A percentile compares a stretch with the other conserved stretches of the same genome.
These are phyloP conservation scores for Erinaceus europaeus DNA, from an alignment of 2,113 vertebrate genomes.

Conservation along the genomic window DNA sequence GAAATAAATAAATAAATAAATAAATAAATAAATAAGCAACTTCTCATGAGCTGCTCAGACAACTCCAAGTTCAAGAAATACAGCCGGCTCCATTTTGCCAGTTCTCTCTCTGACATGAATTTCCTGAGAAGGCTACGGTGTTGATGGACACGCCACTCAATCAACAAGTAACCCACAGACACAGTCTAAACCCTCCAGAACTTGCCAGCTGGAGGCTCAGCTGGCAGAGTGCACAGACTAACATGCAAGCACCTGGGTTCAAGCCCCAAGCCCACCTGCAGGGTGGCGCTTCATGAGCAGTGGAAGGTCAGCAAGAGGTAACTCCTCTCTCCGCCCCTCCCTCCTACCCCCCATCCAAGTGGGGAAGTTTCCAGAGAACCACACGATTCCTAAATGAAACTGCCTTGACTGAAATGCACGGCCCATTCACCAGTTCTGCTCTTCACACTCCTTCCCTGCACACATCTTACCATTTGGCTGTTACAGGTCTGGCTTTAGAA, in stretches of 20 bases:
- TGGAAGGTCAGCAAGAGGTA: not conserved
- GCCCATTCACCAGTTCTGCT: not conserved
- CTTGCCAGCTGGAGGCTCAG: no score
- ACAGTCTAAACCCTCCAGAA: no score
- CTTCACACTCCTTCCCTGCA: not conserved
- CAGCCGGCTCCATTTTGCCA: slow-evolving; percentile 26
- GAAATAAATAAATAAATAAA: not conserved
- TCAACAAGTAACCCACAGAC: not conserved
- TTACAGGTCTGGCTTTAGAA: not conserved
- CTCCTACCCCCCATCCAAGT: no score
- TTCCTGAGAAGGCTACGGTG: slow-evolving; percentile 19
- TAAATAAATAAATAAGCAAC: slow-evolving; percentile 68
- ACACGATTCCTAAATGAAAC: slow-evolving; percentile 19
- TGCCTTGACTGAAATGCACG: not conserved
- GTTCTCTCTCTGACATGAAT: not conserved
- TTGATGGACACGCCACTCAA: slow-evolving; percentile 10
- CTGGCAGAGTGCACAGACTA: no score
- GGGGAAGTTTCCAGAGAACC: not conserved
- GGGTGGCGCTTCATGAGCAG: no score
- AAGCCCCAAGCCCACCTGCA: no score
- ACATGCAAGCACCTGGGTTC: not conserved
- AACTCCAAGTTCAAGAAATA: slow-evolving; percentile 62
- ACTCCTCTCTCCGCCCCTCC: no score
- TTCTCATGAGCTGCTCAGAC: slow-evolving; percentile 67
- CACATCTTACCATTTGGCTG: not conserved